Evolutionary conservation across 1,140 invertebrate species (phyloP), one percentile per base, ranked within the genome.

Genomic region (Euborellia annulipes): DNA sequence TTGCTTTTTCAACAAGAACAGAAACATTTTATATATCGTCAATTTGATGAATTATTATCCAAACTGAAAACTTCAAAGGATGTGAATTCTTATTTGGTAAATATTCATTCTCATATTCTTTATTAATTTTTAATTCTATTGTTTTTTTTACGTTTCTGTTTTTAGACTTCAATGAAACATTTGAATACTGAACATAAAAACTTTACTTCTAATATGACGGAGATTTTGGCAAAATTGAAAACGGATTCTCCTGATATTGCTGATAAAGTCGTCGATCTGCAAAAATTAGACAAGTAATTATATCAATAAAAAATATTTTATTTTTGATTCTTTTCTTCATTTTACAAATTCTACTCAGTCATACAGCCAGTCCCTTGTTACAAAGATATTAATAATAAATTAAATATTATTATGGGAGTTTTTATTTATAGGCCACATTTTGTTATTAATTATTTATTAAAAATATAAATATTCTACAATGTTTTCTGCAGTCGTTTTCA

Each of bases 1-100:
- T 69, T 81, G 3, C 60, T 78, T 40, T 64, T 62, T 34, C 67
- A 69, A 17, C 78, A 82, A 52, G 75, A 79, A 51, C 69, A 71
- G 41, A 60, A 78, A 42, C 70, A 72, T 37, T 62, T 63, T 9
- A 66, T 77, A 2, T 83, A 82, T 52, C 69, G 73, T 53, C 66
- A 66, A 20, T 69, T 78, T 42, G 79, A 82, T 52, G 73, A 78
- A 50, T 72, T 75, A 36, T 56, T 82, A 30, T 63, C 64, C 44
- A 73, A 75, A 52, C 66, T 75, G 23, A 83, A 82, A 57, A 53
- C 66, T 1, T 74, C 65, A 40, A 82, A 82, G 58, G 79, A 82
- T 53, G 56, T 65, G 0, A 62, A 61, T 47, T 55, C 65, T 3
- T 79, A 75, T 45, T 55, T 58, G 38, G 54, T 60, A 38, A 55